Conservation (phyloP, 2,888 invertebrate species). For the Megaustenia siamemsis region DNA sequence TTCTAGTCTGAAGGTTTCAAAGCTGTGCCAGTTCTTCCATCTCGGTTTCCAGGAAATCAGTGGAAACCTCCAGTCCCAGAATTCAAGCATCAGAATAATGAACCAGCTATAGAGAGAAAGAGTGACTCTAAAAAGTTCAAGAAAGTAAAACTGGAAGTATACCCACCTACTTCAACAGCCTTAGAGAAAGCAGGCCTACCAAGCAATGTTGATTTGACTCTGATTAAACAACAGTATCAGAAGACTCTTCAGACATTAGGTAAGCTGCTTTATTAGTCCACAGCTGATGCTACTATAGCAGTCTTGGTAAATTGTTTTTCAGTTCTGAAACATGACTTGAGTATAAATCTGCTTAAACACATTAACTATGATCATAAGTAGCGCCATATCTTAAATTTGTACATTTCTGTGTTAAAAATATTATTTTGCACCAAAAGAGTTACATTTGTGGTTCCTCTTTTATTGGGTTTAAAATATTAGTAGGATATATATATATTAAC, state of each 20-base stretch:
- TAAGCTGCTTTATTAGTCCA: conserved; percentile 20
- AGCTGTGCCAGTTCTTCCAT: neutral
- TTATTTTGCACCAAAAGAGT: no score
- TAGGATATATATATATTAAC: no score
- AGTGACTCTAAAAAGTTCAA: conserved; percentile 44
- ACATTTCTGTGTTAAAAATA: no score
- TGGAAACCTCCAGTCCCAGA: conserved; percentile 18
- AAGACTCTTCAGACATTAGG: conserved; percentile 1
- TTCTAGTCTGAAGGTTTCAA: neutral
- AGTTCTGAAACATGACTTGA: no score
- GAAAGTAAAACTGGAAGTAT: conserved; percentile 16
- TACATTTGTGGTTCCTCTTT: no score
- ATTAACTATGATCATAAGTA: no score
- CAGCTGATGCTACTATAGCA: no score
- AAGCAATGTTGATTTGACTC: conserved; percentile 25
- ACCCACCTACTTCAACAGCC: neutral
- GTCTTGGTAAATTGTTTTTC: no score
- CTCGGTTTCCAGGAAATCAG: neutral
- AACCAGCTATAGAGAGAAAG: conserved; percentile 14
- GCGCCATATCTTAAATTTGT: no score
- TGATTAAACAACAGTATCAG: conserved; percentile 22
- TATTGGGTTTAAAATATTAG: no score
- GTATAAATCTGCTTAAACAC: no score
- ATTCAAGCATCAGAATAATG: conserved; percentile 18
- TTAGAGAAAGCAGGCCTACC: conserved; percentile 35